Conservation (phyloP, 2,797 vertebrate species). For the Lemur catta region DNA sequence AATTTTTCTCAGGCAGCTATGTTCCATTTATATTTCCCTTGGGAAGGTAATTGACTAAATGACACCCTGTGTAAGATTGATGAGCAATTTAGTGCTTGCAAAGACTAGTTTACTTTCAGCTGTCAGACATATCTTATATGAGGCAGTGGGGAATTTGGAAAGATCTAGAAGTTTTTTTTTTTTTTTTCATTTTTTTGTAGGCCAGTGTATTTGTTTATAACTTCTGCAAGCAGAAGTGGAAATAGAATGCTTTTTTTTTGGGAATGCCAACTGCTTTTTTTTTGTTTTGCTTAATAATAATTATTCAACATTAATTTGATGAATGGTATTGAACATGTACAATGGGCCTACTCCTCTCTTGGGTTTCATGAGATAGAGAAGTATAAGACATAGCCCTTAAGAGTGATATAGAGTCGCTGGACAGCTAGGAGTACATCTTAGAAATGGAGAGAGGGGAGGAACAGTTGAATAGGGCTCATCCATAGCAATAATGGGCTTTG, state of each 20-base stretch:
- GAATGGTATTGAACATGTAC: neutral
- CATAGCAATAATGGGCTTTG: neutral
- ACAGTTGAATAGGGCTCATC: neutral
- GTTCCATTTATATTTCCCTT: slow-evolving; percentile 49
- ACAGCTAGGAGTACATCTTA: neutral
- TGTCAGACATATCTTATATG: neutral
- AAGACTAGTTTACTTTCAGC: slow-evolving; percentile 42
- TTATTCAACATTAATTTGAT: neutral
- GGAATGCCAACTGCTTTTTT: neutral
- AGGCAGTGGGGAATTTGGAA: slow-evolving; percentile 5
- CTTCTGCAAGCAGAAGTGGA: neutral
- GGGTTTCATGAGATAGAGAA: neutral
- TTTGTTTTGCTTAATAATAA: neutral
- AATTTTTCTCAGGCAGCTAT: slow-evolving; percentile 36
- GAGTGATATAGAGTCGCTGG: neutral
- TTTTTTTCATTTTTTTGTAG: neutral
- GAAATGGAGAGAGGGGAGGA: neutral
- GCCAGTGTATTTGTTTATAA: neutral
- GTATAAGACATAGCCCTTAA: neutral
- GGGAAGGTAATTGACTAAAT: slow-evolving; percentile 43
- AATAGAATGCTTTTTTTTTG: neutral
- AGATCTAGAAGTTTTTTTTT: neutral
- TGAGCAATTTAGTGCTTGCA: slow-evolving; percentile 23
- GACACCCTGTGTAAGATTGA: slow-evolving; percentile 35
- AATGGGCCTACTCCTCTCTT: neutral